Evolutionary conservation across 2,797 vertebrate species (phyloP).

Genomic region (Morelia viridis): DNA sequence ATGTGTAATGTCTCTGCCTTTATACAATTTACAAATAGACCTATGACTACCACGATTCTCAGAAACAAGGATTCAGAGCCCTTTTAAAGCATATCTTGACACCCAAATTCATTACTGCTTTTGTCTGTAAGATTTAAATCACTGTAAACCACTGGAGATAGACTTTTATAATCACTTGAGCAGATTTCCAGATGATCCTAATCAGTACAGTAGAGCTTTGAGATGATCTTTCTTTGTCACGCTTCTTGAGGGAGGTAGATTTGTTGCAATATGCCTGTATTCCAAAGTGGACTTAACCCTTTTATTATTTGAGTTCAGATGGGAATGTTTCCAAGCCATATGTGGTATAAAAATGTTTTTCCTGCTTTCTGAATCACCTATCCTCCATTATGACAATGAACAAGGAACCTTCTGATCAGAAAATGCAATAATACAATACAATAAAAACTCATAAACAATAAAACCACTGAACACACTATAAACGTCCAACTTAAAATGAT

Average conservation of each 20-base stretch:
- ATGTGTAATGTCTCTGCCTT: not conserved
- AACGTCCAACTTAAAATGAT: too few relatives aligned
- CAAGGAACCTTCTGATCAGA: not conserved
- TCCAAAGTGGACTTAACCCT: not conserved
- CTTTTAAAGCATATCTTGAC: not conserved
- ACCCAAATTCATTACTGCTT: constrained; percentile 17
- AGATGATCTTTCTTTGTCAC: not conserved
- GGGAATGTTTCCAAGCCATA: not conserved
- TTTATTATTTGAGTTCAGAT: not conserved
- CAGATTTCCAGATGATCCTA: constrained; percentile 1
- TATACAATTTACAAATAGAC: not conserved
- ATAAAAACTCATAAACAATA: too few relatives aligned
- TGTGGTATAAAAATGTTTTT: not conserved
- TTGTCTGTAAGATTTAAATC: constrained; percentile 28
- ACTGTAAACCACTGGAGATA: not conserved
- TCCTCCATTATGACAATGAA: not conserved
- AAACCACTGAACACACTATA: too few relatives aligned
- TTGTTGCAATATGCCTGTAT: not conserved
- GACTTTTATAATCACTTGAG: constrained; percentile 23
- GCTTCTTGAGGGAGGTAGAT: not conserved
- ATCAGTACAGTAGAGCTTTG: constrained; percentile 1
- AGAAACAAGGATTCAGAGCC: not conserved
- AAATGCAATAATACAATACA: not conserved
- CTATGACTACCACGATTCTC: not conserved
- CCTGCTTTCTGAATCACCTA: not conserved